These are phyloP conservation scores for Neosalanx taihuensis DNA, from an alignment of 2,797 vertebrate genomes.

Conservation along the genomic window DNA sequence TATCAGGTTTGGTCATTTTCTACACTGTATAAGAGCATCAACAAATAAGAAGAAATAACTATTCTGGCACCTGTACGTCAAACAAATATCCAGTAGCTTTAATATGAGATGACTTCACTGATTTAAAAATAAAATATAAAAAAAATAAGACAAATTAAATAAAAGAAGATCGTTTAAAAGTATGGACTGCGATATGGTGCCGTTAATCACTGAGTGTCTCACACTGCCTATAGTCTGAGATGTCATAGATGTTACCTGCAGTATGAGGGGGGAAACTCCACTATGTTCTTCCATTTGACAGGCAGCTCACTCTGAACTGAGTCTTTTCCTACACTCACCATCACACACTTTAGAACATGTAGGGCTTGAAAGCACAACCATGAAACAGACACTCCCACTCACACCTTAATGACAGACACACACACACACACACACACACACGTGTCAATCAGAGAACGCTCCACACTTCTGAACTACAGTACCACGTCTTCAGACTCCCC, in stretches of 20 bases:
- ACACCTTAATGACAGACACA: slow-evolving; percentile 38
- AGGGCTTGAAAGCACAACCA: too few relatives aligned
- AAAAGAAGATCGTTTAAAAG: not conserved
- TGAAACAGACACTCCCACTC: not conserved
- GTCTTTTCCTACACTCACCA: not conserved
- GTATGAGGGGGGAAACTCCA: slow-evolving; percentile 21
- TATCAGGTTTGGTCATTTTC: slow-evolving; percentile 12
- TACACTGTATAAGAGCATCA: slow-evolving; percentile 8
- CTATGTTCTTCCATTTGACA: slow-evolving; percentile 39
- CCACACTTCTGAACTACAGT: slow-evolving; percentile 62
- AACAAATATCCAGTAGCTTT: slow-evolving; percentile 31
- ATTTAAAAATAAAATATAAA: slow-evolving; percentile 21
- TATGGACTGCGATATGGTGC: slow-evolving; percentile 25
- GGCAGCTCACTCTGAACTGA: slow-evolving; percentile 51
- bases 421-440: slow-evolving; percentile 27
- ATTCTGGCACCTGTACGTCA: slow-evolving; percentile 15
- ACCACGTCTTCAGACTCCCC: slow-evolving; percentile 57
- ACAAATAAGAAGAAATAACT: not conserved
- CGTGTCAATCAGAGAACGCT: slow-evolving; percentile 57
- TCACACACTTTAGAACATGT: not conserved
- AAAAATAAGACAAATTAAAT: not conserved
- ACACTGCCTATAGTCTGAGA: slow-evolving; percentile 18
- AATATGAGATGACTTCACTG: slow-evolving; percentile 51
- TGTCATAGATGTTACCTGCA: not conserved
- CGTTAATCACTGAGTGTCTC: slow-evolving; percentile 41